phyloP scores from a whole-genome alignment of 2,113 vertebrate genomes.

The Brachionichthys hirsutus region DNA sequence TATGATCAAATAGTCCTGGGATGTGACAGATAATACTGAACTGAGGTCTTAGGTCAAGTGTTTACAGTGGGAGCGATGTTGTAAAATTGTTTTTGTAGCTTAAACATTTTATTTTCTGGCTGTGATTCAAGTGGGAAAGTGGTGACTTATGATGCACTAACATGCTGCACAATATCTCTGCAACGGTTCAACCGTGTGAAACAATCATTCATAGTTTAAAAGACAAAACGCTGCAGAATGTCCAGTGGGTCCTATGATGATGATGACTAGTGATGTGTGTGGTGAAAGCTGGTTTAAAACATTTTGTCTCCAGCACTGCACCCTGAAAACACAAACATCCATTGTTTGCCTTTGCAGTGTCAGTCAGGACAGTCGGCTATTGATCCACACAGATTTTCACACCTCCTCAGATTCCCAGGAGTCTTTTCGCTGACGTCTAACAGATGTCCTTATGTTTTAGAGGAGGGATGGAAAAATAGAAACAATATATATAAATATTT shows the following conservation, averaged over 20 bases:
- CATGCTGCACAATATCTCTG: not conserved
- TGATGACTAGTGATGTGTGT: too few relatives aligned
- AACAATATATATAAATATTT: too few relatives aligned
- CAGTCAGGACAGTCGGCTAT: conserved; percentile 49
- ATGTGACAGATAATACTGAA: not conserved
- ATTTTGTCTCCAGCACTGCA: conserved; percentile 7
- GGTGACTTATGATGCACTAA: not conserved
- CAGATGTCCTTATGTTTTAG: conserved; percentile 34
- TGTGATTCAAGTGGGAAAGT: conserved; percentile 10
- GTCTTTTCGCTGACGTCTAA: conserved; percentile 36
- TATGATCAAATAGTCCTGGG: not conserved
- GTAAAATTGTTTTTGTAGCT: conserved; percentile 3
- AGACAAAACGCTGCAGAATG: too few relatives aligned
- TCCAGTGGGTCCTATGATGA: too few relatives aligned
- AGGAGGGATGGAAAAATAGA: conserved; percentile 2
- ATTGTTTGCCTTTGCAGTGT: conserved; percentile 36
- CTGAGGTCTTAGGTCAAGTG: not conserved
- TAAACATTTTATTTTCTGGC: not conserved
- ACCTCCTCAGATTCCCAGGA: conserved; percentile 60
- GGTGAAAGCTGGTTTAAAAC: not conserved
- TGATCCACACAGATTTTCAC: conserved; percentile 57
- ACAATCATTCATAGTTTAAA: too few relatives aligned
- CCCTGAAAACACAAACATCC: conserved; percentile 16
- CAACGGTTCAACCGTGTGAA: not conserved
- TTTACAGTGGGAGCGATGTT: not conserved